Conservation (phyloP, 2,888 invertebrate species). For the Yponomeuta evonymella region DNA sequence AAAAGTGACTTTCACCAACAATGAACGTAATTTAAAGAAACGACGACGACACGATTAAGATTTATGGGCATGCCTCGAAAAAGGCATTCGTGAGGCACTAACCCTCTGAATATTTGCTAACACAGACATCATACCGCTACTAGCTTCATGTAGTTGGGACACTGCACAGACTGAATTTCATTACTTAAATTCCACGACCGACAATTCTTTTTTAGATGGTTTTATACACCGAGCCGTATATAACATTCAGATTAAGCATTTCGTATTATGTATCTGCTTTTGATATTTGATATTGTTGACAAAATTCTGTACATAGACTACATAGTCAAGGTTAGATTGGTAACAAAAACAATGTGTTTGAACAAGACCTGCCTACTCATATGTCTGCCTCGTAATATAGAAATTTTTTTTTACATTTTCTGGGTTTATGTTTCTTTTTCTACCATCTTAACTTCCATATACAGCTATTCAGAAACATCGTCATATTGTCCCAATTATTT, state of each 20-base stretch:
- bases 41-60: slow-evolving; percentile 14
- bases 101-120: slow-evolving; percentile 3
- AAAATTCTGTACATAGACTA: no score
- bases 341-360: no score
- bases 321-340: no score
- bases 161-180: slow-evolving; percentile 1
- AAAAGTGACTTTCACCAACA: slow-evolving; percentile 50
- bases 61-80: slow-evolving; percentile 13
- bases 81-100: slow-evolving; percentile 5
- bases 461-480: no score
- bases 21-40: slow-evolving; percentile 20
- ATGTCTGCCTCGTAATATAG: no score
- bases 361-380: no score
- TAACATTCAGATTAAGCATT: not conserved
- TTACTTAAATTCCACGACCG: not conserved
- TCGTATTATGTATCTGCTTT: not conserved
- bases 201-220: not conserved
- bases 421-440: no score
- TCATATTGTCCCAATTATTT: no score
- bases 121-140: not conserved
- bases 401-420: no score
- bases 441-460: no score
- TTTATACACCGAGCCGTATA: not conserved
- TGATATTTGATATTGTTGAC: not conserved
- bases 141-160: not conserved